A percentile compares a stretch with the other conserved stretches of the same genome.
phyloP scores from a whole-genome alignment of 2,113 vertebrate species.

The Sapayoa aenigma region DNA sequence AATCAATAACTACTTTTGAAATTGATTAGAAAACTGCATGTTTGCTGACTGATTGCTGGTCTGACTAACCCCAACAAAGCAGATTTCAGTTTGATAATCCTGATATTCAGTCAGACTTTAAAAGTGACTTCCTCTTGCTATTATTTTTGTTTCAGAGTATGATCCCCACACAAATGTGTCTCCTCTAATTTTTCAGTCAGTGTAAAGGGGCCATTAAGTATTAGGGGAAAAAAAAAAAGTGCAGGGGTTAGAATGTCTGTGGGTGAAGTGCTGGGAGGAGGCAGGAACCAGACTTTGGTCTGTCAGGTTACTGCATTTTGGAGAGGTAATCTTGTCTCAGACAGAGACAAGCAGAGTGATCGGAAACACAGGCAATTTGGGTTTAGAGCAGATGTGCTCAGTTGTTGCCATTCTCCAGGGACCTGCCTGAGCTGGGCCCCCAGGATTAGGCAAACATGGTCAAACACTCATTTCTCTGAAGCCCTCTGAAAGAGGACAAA shows the following conservation, averaged over 20 bases:
- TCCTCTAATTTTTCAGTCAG: not conserved
- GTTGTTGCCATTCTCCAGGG: not conserved
- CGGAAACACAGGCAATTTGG: not conserved
- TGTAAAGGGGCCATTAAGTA: not conserved
- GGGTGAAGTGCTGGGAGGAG: not conserved
- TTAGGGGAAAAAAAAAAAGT: not conserved
- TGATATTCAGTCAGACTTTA: not conserved
- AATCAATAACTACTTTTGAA: not conserved
- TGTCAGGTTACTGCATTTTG: not conserved
- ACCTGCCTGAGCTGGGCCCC: not conserved
- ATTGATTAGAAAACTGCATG: not conserved
- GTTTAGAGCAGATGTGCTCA: not conserved
- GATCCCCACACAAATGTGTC: not conserved
- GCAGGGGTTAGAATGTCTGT: not conserved
- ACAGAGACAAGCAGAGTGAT: not conserved
- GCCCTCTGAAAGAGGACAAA: not conserved
- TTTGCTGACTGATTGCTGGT: not conserved
- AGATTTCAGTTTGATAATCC: conserved; percentile 67
- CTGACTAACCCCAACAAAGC: not conserved
- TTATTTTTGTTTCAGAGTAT: not conserved
- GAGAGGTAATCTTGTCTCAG: not conserved
- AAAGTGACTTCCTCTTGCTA: not conserved
- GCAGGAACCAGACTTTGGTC: not conserved
- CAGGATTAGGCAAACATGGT: not conserved
- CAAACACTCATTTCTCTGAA: not conserved